Evolutionary conservation across 2,888 invertebrate species (phyloP).

Genomic region (Lepeophtheirus nordmannii): DNA sequence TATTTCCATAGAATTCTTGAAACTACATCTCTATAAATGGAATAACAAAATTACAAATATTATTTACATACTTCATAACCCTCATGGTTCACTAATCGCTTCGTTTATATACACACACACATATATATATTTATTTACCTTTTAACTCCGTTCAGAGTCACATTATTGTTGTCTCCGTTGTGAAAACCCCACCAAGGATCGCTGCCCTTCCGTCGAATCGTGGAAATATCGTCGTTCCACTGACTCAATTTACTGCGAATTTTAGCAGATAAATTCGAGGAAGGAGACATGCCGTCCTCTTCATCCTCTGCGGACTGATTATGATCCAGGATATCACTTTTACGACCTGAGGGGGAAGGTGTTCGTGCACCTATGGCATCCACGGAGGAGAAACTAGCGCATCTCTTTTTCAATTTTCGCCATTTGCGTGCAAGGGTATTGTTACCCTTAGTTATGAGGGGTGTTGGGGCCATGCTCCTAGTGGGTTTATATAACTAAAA

Average conservation of each 20-base stretch:
- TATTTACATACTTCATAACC: too few relatives aligned
- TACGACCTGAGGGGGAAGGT: neutral
- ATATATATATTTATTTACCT: too few relatives aligned
- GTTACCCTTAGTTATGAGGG: conserved; percentile 11
- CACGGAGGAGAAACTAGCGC: conserved; percentile 38
- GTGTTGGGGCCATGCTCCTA: conserved; percentile 13
- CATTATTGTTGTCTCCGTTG: too few relatives aligned
- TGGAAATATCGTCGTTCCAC: neutral
- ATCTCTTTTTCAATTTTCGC: conserved; percentile 53
- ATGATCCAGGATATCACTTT: neutral
- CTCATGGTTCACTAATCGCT: too few relatives aligned
- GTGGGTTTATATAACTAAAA: too few relatives aligned
- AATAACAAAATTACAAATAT: too few relatives aligned
- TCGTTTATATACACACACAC: too few relatives aligned
- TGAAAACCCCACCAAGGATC: too few relatives aligned
- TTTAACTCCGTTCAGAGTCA: too few relatives aligned
- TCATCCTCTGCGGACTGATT: neutral
- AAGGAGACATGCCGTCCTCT: neutral
- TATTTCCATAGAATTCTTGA: too few relatives aligned
- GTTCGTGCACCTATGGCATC: conserved; percentile 5
- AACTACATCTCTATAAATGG: too few relatives aligned
- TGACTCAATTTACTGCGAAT: conserved; percentile 10
- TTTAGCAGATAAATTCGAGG: neutral
- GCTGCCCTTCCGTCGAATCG: too few relatives aligned
- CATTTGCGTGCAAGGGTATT: conserved; percentile 49